Conservation (phyloP, 1,140 invertebrate genomes). For the Monochamus saltuarius region DNA sequence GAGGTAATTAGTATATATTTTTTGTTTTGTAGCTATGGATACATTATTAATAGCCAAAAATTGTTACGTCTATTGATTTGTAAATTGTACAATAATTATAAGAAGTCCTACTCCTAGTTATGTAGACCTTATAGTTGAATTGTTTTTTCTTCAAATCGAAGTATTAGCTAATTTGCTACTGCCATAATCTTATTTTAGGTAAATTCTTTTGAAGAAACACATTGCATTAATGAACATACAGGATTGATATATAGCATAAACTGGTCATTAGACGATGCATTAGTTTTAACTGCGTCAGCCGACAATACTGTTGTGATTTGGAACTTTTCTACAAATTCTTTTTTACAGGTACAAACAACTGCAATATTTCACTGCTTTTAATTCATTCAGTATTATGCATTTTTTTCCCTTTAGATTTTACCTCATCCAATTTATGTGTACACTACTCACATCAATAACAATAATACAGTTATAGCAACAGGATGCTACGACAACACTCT, state of each 20-base stretch:
- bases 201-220: conserved; percentile 35
- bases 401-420: conserved; percentile 35
- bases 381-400: too few relatives aligned
- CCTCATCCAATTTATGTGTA: conserved; percentile 47
- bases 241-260: conserved; percentile 43
- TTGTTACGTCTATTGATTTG: too few relatives aligned
- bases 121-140: too few relatives aligned
- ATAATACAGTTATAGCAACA: conserved; percentile 36
- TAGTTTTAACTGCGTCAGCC: conserved; percentile 40
- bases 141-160: too few relatives aligned
- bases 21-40: too few relatives aligned
- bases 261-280: conserved; percentile 36
- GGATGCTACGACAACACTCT: conserved; percentile 46
- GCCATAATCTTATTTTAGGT: too few relatives aligned
- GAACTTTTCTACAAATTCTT: conserved; percentile 31
- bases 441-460: conserved; percentile 35
- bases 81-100: too few relatives aligned
- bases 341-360: conserved; percentile 32
- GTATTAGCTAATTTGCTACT: too few relatives aligned
- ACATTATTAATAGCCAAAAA: too few relatives aligned
- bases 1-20: too few relatives aligned
- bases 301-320: conserved; percentile 42
- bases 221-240: conserved; percentile 38
- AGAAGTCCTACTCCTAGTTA: too few relatives aligned
- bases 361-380: conserved; percentile 6